These are phyloP conservation scores for Ceyx melanurus DNA, from an alignment of 2,113 vertebrate species.

Conservation along the genomic window DNA sequence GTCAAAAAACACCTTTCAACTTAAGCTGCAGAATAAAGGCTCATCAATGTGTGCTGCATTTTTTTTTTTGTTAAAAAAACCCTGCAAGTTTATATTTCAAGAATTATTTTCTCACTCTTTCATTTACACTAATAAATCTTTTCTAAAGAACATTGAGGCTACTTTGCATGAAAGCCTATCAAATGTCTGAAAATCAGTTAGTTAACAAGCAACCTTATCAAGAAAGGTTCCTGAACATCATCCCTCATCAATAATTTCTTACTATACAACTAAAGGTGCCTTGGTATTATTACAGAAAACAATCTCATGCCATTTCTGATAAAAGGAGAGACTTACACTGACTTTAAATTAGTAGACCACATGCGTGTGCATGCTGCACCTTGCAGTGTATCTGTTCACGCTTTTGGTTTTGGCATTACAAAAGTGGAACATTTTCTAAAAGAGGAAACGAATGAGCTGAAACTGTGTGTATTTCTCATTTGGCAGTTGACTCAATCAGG, in stretches of 20 bases:
- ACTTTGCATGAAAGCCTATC: conserved; percentile 32
- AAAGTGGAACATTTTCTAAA: conserved; percentile 48
- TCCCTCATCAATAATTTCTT: conserved; percentile 12
- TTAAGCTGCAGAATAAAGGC: conserved; percentile 56
- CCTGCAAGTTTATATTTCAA: conserved; percentile 55
- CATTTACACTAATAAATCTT: conserved; percentile 48
- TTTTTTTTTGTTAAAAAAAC: conserved; percentile 58
- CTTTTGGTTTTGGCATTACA: conserved; percentile 61
- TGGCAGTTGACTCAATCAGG: conserved; percentile 70
- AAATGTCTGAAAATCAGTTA: conserved; percentile 49
- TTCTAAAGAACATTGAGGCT: conserved; percentile 41
- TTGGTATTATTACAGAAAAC: conserved; percentile 49
- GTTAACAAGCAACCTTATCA: conserved; percentile 29
- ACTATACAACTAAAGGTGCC: conserved; percentile 47
- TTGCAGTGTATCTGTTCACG: neutral
- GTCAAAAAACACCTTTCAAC: conserved; percentile 59
- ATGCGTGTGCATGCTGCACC: conserved; percentile 11
- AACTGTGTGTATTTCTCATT: conserved; percentile 51
- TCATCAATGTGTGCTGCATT: conserved; percentile 41
- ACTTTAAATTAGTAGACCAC: conserved; percentile 45
- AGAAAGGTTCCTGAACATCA: conserved; percentile 17
- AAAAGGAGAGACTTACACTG: conserved; percentile 37
- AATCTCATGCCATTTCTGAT: conserved; percentile 37
- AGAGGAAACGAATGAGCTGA: conserved; percentile 50
- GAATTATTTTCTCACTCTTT: conserved; percentile 28